Evolutionary conservation across 2,888 invertebrate species (phyloP).

Genomic region (Eubasilissa splendida): DNA sequence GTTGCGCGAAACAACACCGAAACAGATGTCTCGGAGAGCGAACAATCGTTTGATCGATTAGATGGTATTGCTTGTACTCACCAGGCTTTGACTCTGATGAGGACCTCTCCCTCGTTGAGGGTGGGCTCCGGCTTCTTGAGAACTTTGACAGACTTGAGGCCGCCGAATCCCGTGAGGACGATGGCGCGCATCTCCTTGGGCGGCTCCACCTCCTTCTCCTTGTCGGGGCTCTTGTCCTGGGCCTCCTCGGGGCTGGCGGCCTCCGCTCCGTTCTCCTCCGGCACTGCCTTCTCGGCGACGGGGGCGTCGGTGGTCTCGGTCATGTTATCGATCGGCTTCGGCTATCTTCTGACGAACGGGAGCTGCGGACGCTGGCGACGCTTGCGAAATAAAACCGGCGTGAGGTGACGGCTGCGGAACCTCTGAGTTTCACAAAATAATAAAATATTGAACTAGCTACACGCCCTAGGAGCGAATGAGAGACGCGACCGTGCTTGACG

Average conservation of each 20-base stretch:
- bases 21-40: constrained; percentile 20
- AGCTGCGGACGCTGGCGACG: constrained; percentile 19
- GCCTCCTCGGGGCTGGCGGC: constrained; percentile 68
- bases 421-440: constrained; percentile 2
- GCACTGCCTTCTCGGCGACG: constrained; percentile 65
- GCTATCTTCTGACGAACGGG: constrained; percentile 33
- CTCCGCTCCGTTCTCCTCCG: constrained; percentile 71
- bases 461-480: constrained; percentile 44
- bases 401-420: neutral
- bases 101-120: constrained; percentile 81
- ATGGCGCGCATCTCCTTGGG: constrained; percentile 90
- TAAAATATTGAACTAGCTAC: constrained; percentile 43
- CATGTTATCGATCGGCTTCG: constrained; percentile 61
- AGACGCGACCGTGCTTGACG: constrained; percentile 29
- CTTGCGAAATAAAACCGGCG: constrained; percentile 14
- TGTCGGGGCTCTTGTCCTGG: constrained; percentile 71
- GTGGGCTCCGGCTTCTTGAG: constrained; percentile 85
- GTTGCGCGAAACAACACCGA: constrained; percentile 33
- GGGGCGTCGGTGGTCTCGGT: constrained; percentile 73
- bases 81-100: constrained; percentile 90
- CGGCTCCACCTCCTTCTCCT: constrained; percentile 71
- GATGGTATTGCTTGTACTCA: constrained; percentile 70
- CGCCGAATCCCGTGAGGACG: constrained; percentile 89
- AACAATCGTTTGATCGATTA: constrained; percentile 63
- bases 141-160: constrained; percentile 88